A percentile compares a stretch with the other conserved stretches of the same genome.
These are phyloP conservation scores for Etia nguti DNA, from an alignment of 2,113 vertebrate species.

Conservation along the genomic window DNA sequence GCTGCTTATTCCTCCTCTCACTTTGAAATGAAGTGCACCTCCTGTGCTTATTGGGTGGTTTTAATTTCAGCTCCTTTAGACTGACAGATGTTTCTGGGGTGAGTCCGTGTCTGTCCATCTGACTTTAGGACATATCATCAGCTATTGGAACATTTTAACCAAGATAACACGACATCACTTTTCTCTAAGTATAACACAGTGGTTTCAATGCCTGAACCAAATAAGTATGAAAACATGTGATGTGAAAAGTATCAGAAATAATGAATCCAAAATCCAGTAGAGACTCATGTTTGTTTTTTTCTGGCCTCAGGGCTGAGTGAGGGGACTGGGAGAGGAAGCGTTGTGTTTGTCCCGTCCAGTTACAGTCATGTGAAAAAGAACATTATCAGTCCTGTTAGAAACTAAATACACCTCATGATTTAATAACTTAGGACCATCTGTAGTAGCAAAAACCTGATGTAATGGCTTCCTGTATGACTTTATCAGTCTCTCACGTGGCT, in stretches of 20 bases:
- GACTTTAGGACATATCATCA: not conserved
- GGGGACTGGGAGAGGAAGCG: not conserved
- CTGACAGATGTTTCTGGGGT: accelerated
- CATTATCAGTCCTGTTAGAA: not conserved
- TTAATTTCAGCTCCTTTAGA: not conserved
- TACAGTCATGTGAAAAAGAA: not conserved
- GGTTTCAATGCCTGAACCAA: not conserved
- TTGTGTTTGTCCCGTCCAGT: not conserved
- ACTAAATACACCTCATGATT: not conserved
- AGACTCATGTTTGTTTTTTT: accelerated
- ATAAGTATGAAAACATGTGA: not conserved
- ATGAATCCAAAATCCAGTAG: accelerated
- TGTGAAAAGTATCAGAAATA: not conserved
- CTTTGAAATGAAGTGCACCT: accelerated
- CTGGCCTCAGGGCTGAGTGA: accelerated
- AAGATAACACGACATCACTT: not conserved
- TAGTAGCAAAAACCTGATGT: too few species aligned
- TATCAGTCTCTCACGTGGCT: too few species aligned
- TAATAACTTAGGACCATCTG: not conserved
- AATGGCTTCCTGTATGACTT: too few species aligned
- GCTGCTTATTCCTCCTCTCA: not conserved
- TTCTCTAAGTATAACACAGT: not conserved
- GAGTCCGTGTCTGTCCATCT: not conserved
- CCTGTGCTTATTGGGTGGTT: not conserved
- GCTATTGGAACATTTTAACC: not conserved